Conservation (phyloP, 1,140 invertebrate genomes). For the Bombus picipes region DNA sequence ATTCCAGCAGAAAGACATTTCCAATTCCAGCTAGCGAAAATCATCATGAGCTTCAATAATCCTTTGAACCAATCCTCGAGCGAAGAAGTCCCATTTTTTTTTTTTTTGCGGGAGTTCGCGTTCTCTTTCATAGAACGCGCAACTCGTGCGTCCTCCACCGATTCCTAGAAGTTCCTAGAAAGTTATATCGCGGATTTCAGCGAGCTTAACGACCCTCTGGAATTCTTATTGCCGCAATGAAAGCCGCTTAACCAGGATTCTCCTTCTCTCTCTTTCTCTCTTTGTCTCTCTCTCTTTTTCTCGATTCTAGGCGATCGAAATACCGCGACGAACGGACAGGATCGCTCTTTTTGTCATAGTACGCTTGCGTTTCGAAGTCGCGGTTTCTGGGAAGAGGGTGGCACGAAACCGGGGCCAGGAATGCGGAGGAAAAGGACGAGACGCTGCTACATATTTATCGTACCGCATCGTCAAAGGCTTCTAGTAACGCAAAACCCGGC, state of each 20-base stretch:
- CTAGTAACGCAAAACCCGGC: conserved; percentile 47
- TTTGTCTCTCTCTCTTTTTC: not conserved
- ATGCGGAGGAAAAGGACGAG: conserved; percentile 57
- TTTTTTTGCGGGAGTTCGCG: not conserved
- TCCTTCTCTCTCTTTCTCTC: not conserved
- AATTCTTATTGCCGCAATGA: conserved; percentile 56
- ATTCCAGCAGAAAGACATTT: not conserved
- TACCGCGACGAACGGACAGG: conserved; percentile 35
- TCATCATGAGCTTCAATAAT: not conserved
- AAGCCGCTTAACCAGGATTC: conserved; percentile 12
- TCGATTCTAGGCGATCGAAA: conserved; percentile 57
- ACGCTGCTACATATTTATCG: conserved; percentile 74
- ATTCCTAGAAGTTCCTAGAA: conserved; percentile 53
- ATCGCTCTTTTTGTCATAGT: conserved; percentile 68
- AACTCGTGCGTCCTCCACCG: not conserved
- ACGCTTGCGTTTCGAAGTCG: conserved; percentile 76
- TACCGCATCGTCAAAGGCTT: conserved; percentile 63
- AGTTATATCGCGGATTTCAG: conserved; percentile 44
- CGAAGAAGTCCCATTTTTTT: not conserved
- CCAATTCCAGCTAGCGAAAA: not conserved
- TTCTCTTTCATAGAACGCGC: not conserved
- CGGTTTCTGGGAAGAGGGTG: conserved; percentile 79
- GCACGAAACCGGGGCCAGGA: conserved; percentile 21
- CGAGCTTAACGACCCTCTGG: conserved; percentile 49
- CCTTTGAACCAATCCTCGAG: not conserved